Percentiles rank a stretch among this genome's conserved stretches.
These are phyloP conservation scores for Carassius gibelio DNA, from an alignment of 2,113 vertebrate species.

Conservation along the genomic window DNA sequence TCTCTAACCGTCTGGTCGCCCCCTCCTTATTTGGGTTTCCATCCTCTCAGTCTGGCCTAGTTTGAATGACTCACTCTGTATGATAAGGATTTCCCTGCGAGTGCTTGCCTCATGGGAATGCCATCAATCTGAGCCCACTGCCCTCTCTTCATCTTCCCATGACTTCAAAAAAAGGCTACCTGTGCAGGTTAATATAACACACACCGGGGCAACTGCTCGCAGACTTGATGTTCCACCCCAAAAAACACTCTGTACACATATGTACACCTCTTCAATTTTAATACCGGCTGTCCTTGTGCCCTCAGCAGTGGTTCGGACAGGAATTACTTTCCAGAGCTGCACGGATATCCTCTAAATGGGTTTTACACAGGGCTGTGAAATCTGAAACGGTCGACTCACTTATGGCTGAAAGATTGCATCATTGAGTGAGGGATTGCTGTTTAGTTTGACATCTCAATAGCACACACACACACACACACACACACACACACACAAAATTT, in stretches of 20 bases:
- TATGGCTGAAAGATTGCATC: conserved; percentile 19
- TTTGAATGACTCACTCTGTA: conserved; percentile 12
- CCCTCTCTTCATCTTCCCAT: conserved; percentile 33
- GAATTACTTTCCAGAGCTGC: conserved; percentile 37
- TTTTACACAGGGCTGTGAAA: conserved; percentile 10
- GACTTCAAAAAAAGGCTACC: conserved; percentile 30
- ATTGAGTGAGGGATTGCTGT: conserved; percentile 25
- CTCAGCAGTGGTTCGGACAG: conserved; percentile 1
- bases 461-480: too few relatives aligned
- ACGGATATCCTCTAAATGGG: conserved; percentile 39
- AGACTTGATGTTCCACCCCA: conserved; percentile 18
- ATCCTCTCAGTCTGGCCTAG: conserved; percentile 18
- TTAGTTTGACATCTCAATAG: conserved; percentile 21
- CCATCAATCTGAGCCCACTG: conserved; percentile 28
- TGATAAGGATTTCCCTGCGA: conserved; percentile 28
- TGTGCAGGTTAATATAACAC: conserved; percentile 39
- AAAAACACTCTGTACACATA: conserved; percentile 1
- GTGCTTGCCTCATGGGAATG: conserved; percentile 4
- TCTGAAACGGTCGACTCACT: conserved; percentile 17
- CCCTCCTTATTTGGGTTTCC: neutral
- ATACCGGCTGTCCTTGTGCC: neutral
- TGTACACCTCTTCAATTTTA: conserved; percentile 2
- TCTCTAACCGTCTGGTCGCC: neutral
- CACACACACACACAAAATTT: neutral
- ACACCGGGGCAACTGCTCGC: neutral